Conservation (phyloP, 2,888 invertebrate species). For the Listrodromus nycthemerus region DNA sequence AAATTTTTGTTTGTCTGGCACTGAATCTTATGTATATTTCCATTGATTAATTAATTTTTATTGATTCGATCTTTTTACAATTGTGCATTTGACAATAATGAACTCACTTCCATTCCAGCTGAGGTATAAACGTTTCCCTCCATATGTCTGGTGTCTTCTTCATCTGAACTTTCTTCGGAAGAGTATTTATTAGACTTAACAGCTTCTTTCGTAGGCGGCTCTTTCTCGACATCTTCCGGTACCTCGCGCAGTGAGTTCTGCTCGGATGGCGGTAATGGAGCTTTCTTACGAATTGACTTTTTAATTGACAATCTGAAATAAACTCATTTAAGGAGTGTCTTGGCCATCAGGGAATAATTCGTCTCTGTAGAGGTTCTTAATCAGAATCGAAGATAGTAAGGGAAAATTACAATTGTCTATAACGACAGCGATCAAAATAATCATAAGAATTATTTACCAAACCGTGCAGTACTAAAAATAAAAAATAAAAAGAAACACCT, state of each 20-base stretch:
- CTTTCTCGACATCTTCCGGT: constrained; percentile 75
- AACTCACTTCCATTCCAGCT: constrained; percentile 89
- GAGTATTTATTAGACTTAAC: constrained; percentile 85
- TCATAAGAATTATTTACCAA: neutral
- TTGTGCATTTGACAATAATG: neutral
- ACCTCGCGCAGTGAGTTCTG: constrained; percentile 81
- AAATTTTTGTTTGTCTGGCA: too few species aligned
- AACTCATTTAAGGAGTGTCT: neutral
- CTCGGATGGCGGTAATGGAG: constrained; percentile 80
- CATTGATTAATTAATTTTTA: neutral
- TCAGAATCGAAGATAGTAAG: too few species aligned
- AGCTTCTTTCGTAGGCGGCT: constrained; percentile 53
- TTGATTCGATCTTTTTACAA: neutral
- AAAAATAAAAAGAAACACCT: neutral
- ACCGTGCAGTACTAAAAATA: neutral
- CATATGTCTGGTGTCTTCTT: constrained; percentile 90
- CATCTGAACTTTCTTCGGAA: constrained; percentile 87
- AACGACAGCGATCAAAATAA: neutral
- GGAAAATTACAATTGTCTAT: neutral
- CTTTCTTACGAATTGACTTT: constrained; percentile 79
- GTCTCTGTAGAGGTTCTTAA: too few species aligned
- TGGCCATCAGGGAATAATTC: too few species aligned
- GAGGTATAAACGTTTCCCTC: constrained; percentile 93
- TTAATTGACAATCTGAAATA: constrained; percentile 79
- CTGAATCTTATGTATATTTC: too few species aligned